These are phyloP conservation scores for Pangasius mekongensis DNA, from an alignment of 2,797 vertebrate genomes.

Conservation along the genomic window DNA sequence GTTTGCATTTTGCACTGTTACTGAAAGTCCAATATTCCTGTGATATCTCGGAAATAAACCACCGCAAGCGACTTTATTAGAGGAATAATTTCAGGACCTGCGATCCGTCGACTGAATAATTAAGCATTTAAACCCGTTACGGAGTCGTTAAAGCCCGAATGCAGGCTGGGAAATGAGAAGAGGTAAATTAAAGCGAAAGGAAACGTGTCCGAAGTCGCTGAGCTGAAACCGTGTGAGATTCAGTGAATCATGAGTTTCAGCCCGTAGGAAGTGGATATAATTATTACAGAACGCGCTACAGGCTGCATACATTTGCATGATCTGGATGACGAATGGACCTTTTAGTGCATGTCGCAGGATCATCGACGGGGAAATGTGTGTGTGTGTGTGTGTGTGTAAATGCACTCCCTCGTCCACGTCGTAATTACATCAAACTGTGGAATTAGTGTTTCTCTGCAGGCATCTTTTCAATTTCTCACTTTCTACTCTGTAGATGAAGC, in stretches of 20 bases:
- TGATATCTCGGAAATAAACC: conserved; percentile 34
- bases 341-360: conserved; percentile 56
- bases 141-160: conserved; percentile 48
- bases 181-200: conserved; percentile 48
- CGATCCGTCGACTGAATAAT: conserved; percentile 48
- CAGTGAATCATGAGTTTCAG: conserved; percentile 64
- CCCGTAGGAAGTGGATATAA: conserved; percentile 55
- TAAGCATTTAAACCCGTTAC: conserved; percentile 49
- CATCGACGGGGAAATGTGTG: conserved; percentile 41
- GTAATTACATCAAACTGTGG: conserved; percentile 80
- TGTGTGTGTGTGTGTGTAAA: conserved; percentile 63
- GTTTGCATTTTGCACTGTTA: neutral
- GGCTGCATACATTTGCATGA: conserved; percentile 64
- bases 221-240: conserved; percentile 50
- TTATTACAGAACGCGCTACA: conserved; percentile 59
- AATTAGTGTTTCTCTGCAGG: conserved; percentile 75
- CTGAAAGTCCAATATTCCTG: conserved; percentile 1
- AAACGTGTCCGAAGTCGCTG: conserved; percentile 29
- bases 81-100: conserved; percentile 43
- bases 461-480: conserved; percentile 58
- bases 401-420: conserved; percentile 64
- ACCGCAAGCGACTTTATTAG: conserved; percentile 38
- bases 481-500: conserved; percentile 7
- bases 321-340: conserved; percentile 61
- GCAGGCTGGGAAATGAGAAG: conserved; percentile 33